These are phyloP conservation scores for Mirza zaza DNA, from an alignment of 2,113 vertebrate species.

Conservation along the genomic window DNA sequence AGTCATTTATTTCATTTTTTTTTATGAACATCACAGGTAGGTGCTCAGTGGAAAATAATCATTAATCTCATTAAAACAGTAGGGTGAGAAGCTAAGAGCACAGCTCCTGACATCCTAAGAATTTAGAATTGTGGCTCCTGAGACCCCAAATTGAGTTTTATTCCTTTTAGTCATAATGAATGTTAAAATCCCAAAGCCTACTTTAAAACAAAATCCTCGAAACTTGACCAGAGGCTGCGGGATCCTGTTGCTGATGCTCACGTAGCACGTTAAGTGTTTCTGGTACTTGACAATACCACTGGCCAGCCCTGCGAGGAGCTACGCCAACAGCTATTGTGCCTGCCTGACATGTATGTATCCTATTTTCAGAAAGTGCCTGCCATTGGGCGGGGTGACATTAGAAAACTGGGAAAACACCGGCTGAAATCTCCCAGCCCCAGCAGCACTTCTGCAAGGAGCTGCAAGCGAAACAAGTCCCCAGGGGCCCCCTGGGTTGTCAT, in stretches of 20 bases:
- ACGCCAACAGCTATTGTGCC: accelerated
- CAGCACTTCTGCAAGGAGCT: neutral
- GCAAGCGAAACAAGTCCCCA: neutral
- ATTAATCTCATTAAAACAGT: conserved; percentile 68
- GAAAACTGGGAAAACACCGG: neutral
- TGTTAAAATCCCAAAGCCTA: conserved; percentile 32
- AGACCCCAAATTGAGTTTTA: conserved; percentile 34
- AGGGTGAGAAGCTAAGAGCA: conserved; percentile 53
- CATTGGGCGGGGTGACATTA: neutral
- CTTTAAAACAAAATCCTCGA: conserved; percentile 62
- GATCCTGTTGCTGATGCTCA: neutral
- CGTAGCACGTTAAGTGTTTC: neutral
- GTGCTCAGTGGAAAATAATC: neutral
- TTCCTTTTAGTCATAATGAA: conserved; percentile 64
- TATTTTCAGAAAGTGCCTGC: neutral
- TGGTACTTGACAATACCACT: neutral
- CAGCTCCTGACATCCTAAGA: conserved; percentile 37
- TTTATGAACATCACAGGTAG: conserved; percentile 68
- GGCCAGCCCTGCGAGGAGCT: neutral
- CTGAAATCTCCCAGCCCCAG: neutral
- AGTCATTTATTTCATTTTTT: conserved; percentile 69
- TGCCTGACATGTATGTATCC: neutral
- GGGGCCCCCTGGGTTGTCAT: neutral
- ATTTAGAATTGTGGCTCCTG: neutral
- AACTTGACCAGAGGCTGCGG: neutral